Conservation (phyloP, 2,888 invertebrate species). For the Drosophila colorata region DNA sequence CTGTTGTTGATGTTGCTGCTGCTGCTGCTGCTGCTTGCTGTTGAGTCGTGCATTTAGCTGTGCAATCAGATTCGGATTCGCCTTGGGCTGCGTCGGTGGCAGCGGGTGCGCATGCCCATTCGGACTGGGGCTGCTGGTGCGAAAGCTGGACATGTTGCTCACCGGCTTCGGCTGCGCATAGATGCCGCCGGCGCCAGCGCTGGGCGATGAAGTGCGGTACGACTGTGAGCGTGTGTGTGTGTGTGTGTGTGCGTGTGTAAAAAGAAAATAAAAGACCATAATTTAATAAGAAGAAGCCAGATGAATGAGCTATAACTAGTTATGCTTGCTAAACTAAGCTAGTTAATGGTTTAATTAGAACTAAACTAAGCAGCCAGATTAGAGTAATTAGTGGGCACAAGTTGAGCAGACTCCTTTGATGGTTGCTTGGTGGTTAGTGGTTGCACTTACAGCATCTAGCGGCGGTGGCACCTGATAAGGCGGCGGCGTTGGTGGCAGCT, state of each 20-base stretch:
- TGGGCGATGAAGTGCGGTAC: conserved; percentile 84
- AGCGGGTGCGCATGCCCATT: conserved; percentile 78
- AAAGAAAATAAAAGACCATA: conserved; percentile 48
- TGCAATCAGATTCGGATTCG: conserved; percentile 85
- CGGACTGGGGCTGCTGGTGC: conserved; percentile 83
- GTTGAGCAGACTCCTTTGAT: conserved; percentile 10
- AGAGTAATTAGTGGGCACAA: conserved; percentile 39
- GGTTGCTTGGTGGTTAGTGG: conserved; percentile 28
- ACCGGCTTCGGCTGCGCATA: conserved; percentile 85
- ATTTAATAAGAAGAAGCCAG: conserved; percentile 52
- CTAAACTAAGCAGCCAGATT: conserved; percentile 43
- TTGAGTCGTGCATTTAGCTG: conserved; percentile 85
- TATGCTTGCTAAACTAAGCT: conserved; percentile 47
- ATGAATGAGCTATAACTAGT: conserved; percentile 19
- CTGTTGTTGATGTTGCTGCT: conserved; percentile 66
- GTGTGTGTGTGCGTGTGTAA: conserved; percentile 22
- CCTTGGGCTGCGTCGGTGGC: conserved; percentile 83
- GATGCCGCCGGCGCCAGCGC: conserved; percentile 75
- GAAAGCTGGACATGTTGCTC: conserved; percentile 85
- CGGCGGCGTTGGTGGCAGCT: conserved; percentile 58
- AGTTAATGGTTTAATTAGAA: conserved; percentile 30
- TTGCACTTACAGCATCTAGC: conserved; percentile 77
- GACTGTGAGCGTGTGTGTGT: conserved; percentile 68
- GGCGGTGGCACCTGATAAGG: conserved; percentile 73
- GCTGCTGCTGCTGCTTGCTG: conserved; percentile 80